Base-by-base conservation (phyloP, 2,888 invertebrate genomes). In the Epistrophe grossulariae region DNA sequence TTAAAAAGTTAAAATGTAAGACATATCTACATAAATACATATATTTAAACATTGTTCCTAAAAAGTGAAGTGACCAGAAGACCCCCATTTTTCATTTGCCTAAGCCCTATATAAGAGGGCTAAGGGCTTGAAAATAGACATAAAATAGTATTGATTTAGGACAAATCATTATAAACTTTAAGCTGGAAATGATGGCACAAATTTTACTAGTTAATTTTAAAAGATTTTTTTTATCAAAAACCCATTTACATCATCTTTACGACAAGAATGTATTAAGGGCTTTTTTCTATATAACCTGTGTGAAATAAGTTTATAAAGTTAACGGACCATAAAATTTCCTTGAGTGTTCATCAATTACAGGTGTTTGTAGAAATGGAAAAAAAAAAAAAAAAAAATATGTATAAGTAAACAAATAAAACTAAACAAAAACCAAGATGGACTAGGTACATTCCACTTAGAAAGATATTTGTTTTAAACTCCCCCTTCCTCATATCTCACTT, bases 361-460 rank as follows among this genome's bases (percentile, higher is more conserved):
- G 55, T 55, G 55, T 55, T 28, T 0, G 8, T 4, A 11, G 38
- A 10, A 50, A n/a, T n/a, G 17, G 8, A 10, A 17, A 7, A 17
- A 48, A 15, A 10, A 1, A 43, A 1, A 43, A 43, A 48, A 19
- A 2, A 55, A 55, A 55, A 8, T 24, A 48, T n/a, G n/a, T n/a
- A n/a, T 10, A 17, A 43, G 28, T 24, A 43, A 24, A 43, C 2
- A 40, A 62, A 43, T 43, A 0, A 40, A 24, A 43, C 24, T 62
- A 43, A 40, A 64, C 43, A 64, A 45, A 64, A 10, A 45, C 28
- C 43, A 24, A 43, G 43, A 43, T 9, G 8, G 28, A 40, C n/a
- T n/a, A 43, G 38, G 40, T 43, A 38, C 64, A 64, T 68, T 68
- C 17, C 19, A 35, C 15, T 68, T 68, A 38, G 38, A 35, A 50